Evolutionary conservation across 1,140 invertebrate genomes (phyloP).

Genomic region (Papilio aristodemus): DNA sequence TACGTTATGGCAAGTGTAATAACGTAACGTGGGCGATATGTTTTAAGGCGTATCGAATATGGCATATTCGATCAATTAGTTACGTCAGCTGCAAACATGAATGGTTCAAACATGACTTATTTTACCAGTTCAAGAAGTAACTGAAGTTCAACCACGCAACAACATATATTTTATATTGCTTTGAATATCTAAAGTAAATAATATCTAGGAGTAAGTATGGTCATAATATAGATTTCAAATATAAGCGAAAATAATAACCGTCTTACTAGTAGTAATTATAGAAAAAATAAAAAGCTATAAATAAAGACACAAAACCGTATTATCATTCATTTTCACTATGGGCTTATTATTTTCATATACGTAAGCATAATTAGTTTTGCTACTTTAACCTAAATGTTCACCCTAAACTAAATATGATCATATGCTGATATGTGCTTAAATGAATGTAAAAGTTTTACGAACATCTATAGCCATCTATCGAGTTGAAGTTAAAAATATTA

Average conservation of each 20-base stretch:
- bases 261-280: too few relatives aligned
- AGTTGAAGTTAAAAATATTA: background rate
- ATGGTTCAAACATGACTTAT: slow-evolving; percentile 1
- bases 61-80: slow-evolving; percentile 52
- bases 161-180: background rate
- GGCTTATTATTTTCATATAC: too few relatives aligned
- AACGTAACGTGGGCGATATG: slow-evolving; percentile 62
- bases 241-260: too few relatives aligned
- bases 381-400: too few relatives aligned
- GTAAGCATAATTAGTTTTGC: too few relatives aligned
- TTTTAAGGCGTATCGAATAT: slow-evolving; percentile 56
- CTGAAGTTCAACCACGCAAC: background rate
- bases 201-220: too few relatives aligned
- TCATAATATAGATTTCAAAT: too few relatives aligned
- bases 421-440: too few relatives aligned
- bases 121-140: background rate
- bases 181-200: background rate
- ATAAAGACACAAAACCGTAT: too few relatives aligned
- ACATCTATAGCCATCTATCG: background rate
- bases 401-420: too few relatives aligned
- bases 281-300: too few relatives aligned
- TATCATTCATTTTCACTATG: too few relatives aligned
- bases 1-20: slow-evolving; percentile 67
- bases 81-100: slow-evolving; percentile 30
- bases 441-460: background rate